phyloP scores from a whole-genome alignment of 2,113 vertebrate species.

The Nicator chloris region DNA sequence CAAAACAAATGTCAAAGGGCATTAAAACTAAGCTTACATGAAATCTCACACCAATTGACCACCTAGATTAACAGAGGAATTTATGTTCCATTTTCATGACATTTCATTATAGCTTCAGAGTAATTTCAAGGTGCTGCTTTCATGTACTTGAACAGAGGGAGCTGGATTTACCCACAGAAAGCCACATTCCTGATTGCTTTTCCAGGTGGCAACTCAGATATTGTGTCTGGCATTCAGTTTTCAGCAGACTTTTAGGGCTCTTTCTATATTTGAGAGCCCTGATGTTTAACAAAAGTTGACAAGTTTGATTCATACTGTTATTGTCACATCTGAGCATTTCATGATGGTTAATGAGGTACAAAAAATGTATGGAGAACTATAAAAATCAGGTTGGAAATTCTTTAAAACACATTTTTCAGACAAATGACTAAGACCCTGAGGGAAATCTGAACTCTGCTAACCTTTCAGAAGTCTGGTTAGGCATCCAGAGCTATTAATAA shows the following conservation, averaged over 20 bases:
- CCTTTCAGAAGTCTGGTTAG: not conserved
- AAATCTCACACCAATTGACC: conserved; percentile 1
- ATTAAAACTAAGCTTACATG: not conserved
- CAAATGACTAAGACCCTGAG: not conserved
- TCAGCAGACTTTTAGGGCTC: not conserved
- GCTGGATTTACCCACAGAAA: not conserved
- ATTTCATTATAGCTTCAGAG: not conserved
- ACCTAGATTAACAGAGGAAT: not conserved
- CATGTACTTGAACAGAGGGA: not conserved
- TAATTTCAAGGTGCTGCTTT: not conserved
- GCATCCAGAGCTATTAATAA: not conserved
- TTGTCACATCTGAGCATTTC: not conserved
- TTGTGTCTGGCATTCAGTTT: not conserved
- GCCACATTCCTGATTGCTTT: not conserved
- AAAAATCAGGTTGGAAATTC: not conserved
- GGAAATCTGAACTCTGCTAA: not conserved
- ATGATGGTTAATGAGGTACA: not conserved
- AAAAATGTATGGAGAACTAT: not conserved
- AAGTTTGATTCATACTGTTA: not conserved
- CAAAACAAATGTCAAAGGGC: not conserved
- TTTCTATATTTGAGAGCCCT: not conserved
- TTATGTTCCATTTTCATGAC: not conserved
- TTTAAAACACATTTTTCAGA: not conserved
- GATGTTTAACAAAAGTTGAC: not conserved
- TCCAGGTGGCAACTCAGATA: not conserved